Percentiles rank a stretch among this genome's conserved stretches.
Conservation (phyloP, 2,113 vertebrate species). For the Lota lota region DNA sequence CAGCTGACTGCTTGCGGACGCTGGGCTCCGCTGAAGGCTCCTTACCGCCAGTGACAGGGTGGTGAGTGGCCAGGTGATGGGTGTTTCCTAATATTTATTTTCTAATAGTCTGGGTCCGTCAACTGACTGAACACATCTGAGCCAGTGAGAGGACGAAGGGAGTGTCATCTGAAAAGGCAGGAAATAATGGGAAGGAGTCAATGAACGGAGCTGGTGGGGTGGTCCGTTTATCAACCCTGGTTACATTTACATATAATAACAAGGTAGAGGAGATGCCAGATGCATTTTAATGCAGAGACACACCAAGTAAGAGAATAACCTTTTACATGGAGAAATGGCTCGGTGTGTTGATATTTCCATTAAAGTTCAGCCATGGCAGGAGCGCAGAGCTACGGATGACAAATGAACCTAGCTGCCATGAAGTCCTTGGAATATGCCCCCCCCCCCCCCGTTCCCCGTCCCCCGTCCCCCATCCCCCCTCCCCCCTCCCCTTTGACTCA, state of each 20-base stretch:
- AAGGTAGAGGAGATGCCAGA: no score
- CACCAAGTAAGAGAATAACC: no score
- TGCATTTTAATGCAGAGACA: no score
- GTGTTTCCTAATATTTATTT: slow-evolving; percentile 25
- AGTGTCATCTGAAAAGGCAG: no score
- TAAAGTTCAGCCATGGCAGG: slow-evolving; percentile 39
- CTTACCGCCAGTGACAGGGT: slow-evolving; percentile 31
- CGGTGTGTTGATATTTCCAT: slow-evolving; percentile 21
- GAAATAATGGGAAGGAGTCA: no score
- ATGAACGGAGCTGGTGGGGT: no score
- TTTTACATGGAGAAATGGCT: not conserved
- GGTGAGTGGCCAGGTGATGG: slow-evolving; percentile 17
- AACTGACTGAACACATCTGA: slow-evolving; percentile 33
- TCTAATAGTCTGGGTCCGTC: slow-evolving; percentile 26
- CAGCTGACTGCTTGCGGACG: slow-evolving; percentile 21
- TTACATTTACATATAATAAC: no score
- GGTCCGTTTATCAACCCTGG: no score
- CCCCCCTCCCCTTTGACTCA: slow-evolving; percentile 16
- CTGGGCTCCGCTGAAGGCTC: slow-evolving; percentile 30
- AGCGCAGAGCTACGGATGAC: slow-evolving; percentile 36
- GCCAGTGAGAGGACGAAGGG: not conserved
- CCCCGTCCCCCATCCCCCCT: not conserved
- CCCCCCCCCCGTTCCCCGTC: not conserved
- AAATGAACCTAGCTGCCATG: not conserved
- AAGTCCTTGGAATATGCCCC: not conserved